Evolutionary conservation across 35 echinoderm and acorn worm species (phyloP), one percentile per base, ranked within the genome.

Genomic region (Apostichopus parvimensis): DNA sequence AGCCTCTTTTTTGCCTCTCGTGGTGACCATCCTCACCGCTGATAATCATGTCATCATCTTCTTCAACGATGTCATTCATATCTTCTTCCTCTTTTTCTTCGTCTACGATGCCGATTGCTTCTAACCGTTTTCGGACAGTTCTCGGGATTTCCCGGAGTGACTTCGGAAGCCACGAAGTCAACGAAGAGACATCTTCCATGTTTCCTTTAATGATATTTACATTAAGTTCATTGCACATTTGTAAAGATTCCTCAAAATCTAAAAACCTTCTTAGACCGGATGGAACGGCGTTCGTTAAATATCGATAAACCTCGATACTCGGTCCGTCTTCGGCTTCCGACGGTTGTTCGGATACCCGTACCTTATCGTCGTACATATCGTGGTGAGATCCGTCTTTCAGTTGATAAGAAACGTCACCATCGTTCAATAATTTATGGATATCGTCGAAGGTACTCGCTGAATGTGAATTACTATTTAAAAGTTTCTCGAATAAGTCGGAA

Each of bases 171-270:
- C 52, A 88, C 86, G 60, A 9, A 88, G 21, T 65, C 22, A 13
- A 72, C 9, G 56, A 52, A 1, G 86, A 17, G 53, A 24, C 68
- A 11, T 53, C 4, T 22, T 13, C 26, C 9, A 72, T 72, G 21
- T 88, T 62, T 65, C 7, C 12, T 14, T 72, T 14, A 9, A n/a
- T 26, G 23, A 26, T 14, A 10, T 72, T 62, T 18, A 65, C 52
- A 45, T 88, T 73, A 17, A 88, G 61, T 60, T 75, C 61, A 88
- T 72, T 88, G 86, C 86, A 88, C 25, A 65, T 54, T 72, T 88
- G 17, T 54, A 88, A 9, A 72, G 57, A 54, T 7, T 75, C 57
- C 11, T 88, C 86, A 88, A 88, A 88, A 1, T 88, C 64, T 54
- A 71, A 11, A 24, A 65, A 72, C 2, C 17, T 0, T n/a, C 13